Evolutionary conservation across 2,797 vertebrate species (phyloP).

Genomic region (Melanotaenia trifasciata): DNA sequence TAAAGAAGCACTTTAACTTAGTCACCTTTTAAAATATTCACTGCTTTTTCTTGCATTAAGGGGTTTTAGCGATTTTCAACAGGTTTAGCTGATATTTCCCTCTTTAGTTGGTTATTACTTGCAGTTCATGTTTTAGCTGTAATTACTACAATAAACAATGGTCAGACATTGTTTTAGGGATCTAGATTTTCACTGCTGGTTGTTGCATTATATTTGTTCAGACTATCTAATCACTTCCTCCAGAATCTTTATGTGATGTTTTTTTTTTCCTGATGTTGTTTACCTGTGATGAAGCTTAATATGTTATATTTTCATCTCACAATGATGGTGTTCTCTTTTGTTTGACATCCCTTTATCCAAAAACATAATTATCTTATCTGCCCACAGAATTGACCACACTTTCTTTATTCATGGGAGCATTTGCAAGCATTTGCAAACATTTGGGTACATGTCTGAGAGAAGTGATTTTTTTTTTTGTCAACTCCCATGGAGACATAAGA

Average conservation of each 20-base stretch:
- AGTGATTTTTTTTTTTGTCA: neutral
- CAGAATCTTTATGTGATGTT: neutral
- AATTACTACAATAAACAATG: constrained; percentile 6
- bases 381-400: neutral
- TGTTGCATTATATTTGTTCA: neutral
- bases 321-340: neutral
- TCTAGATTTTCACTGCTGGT: neutral
- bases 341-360: neutral
- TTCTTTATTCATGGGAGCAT: neutral
- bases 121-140: constrained; percentile 10
- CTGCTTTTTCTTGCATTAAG: constrained; percentile 17
- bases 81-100: constrained; percentile 10
- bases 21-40: constrained; percentile 42
- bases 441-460: neutral
- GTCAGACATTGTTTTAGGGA: neutral
- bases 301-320: neutral
- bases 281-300: neutral
- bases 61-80: constrained; percentile 10
- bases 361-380: neutral
- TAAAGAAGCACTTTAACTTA: constrained; percentile 23
- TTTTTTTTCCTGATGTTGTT: neutral
- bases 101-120: constrained; percentile 19
- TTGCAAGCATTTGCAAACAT: neutral
- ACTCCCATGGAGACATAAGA: neutral
- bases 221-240: constrained; percentile 7